phyloP scores from a whole-genome alignment of 2,113 vertebrate species.

The Nothocercus julius region DNA sequence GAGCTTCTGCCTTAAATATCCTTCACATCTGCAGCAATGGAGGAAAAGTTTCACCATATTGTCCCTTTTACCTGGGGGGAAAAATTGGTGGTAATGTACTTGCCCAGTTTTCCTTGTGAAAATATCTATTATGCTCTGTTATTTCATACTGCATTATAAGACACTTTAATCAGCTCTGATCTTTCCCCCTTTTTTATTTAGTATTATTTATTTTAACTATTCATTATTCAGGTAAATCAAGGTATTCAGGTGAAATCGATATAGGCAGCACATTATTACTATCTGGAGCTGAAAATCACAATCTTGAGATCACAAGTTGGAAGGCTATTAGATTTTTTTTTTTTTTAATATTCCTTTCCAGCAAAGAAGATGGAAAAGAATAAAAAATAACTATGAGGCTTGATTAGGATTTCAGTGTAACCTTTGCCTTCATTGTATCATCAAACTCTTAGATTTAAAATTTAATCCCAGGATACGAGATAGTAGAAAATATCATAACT shows the following conservation, averaged over 20 bases:
- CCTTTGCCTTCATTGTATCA: neutral
- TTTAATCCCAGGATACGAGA: neutral
- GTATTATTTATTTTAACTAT: neutral
- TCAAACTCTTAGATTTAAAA: neutral
- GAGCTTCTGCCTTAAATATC: neutral
- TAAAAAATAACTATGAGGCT: fast-evolving
- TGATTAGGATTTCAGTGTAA: neutral
- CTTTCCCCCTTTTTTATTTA: neutral
- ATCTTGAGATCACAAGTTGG: neutral
- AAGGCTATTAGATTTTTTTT: neutral
- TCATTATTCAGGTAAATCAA: neutral
- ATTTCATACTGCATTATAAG: neutral
- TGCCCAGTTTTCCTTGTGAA: neutral
- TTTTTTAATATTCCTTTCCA: neutral
- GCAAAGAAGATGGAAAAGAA: neutral
- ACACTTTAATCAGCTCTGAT: neutral
- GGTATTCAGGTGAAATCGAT: neutral
- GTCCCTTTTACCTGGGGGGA: neutral
- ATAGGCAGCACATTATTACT: neutral
- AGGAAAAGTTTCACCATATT: neutral
- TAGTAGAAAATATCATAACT: neutral
- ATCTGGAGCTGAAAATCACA: neutral
- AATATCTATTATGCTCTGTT: neutral
- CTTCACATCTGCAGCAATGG: neutral
- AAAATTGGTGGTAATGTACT: neutral